Conservation (phyloP, 2,888 invertebrate species). For the Cantharis rufa region DNA sequence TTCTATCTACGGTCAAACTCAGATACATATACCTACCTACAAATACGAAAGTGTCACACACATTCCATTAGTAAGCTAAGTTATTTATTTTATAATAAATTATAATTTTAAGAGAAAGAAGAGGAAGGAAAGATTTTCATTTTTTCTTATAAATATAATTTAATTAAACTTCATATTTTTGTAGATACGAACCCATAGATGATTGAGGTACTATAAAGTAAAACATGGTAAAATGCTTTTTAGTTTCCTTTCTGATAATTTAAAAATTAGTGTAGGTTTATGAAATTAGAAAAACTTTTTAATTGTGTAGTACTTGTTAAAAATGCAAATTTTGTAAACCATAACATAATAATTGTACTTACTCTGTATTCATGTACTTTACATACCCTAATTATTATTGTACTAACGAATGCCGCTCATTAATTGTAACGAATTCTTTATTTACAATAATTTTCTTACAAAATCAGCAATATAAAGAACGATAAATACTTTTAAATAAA, state of each 20-base stretch:
- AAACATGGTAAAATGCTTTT: neutral
- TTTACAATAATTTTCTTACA: neutral
- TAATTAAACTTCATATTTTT: slow-evolving; percentile 1
- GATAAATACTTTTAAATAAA: neutral
- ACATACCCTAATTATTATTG: neutral
- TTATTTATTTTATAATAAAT: neutral
- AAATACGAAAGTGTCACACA: neutral
- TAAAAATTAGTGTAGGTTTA: neutral
- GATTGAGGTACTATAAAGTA: neutral
- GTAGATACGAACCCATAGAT: neutral
- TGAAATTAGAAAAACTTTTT: neutral
- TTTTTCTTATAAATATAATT: neutral
- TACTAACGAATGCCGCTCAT: neutral
- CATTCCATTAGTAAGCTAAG: neutral
- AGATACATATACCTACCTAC: neutral
- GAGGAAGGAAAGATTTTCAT: neutral
- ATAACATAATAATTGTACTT: neutral
- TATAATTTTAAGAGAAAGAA: neutral
- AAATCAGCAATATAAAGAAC: neutral
- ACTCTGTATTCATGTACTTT: slow-evolving; percentile 1
- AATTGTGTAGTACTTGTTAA: neutral
- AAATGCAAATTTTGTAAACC: neutral
- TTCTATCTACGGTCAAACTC: neutral
- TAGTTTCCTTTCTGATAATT: neutral
- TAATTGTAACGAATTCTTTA: neutral